Base-by-base conservation (phyloP, 2,797 vertebrate species). In the Chromis chromis region DNA sequence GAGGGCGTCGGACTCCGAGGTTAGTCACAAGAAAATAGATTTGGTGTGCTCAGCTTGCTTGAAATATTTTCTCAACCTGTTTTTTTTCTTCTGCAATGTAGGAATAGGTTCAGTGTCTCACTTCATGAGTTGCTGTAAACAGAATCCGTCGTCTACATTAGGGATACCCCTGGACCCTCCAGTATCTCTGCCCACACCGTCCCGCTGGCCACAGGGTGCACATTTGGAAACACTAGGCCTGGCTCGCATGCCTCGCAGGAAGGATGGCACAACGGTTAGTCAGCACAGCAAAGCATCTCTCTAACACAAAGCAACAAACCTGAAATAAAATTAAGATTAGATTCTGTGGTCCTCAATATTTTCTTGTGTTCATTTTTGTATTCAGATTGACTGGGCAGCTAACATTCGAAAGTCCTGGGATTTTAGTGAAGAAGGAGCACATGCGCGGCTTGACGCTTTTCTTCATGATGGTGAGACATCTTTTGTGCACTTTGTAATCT, bases 41-140 rank as follows among this genome's bases (percentile, higher is more conserved):
- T 65, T 50, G 13, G 5, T 25, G 3, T 25, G 25, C 1, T 52
- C 3, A 44, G 14, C 13, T 79, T 67, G 13, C 4, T 49, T 36
- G 33, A 46, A 19, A n/a, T 8, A 19, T 46, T 6, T 13, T 4
- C 16, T 46, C 6, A 19, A 8, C 14, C n/a, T 19, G 17, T 59
- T 40, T 21, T 58, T 61, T 69, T 75, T 44, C 13, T 25, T 65
- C 12, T 79, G 8, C 70, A 21, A 13, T 84, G 10, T 46, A 95
- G 94, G 94, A 67, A 94, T 95, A 24, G 94, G 94, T 56, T 95
- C 93, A 13, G 94, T 95, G 52, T 92, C 94, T 75, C 94, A 95
- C 74, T 95, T 95, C 73, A 92, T 92, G 91, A 93, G 71, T 78
- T 95, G 93, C 82, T 94, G 93, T 62, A 87, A 68, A 68, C 92